Conservation (phyloP, 2,797 vertebrate genomes). For the Leucoraja ocellata region DNA sequence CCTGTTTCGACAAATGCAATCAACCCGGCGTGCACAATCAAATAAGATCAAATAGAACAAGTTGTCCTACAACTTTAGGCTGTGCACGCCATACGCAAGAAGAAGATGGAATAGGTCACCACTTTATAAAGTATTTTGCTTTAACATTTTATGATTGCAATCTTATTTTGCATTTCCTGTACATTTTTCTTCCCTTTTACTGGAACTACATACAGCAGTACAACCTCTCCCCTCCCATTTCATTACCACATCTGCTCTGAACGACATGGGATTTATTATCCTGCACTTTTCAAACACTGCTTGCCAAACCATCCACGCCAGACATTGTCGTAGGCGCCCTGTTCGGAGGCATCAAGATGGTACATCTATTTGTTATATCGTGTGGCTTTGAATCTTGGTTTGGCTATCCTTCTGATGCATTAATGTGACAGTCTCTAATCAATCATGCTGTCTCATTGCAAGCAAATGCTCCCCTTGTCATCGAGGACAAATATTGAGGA, state of each 20-base stretch:
- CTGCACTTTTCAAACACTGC: slow-evolving; percentile 48
- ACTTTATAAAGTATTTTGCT: slow-evolving; percentile 41
- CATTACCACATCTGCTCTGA: slow-evolving; percentile 54
- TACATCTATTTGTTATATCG: slow-evolving; percentile 52
- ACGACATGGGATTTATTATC: slow-evolving; percentile 59
- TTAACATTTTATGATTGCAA: slow-evolving; percentile 45
- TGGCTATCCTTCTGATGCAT: slow-evolving; percentile 59
- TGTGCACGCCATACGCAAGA: too few species aligned
- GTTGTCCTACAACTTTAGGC: too few species aligned
- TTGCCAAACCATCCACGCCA: slow-evolving; percentile 43
- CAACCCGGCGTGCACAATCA: too few species aligned
- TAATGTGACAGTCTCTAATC: slow-evolving; percentile 70
- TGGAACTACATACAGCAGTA: slow-evolving; percentile 46
- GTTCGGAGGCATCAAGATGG: slow-evolving; percentile 47
- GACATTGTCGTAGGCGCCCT: slow-evolving; percentile 48
- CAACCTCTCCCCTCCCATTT: slow-evolving; percentile 49
- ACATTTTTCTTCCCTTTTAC: slow-evolving; percentile 49
- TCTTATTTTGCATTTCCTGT: slow-evolving; percentile 45
- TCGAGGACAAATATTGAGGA: slow-evolving; percentile 50
- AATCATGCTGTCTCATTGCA: slow-evolving; percentile 67
- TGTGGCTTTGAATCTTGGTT: slow-evolving; percentile 51
- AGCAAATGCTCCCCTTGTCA: slow-evolving; percentile 55
- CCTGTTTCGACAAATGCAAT: too few species aligned
- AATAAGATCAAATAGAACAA: too few species aligned
- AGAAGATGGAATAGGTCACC: not conserved